These are phyloP conservation scores for Tetramorium bicarinatum DNA, from an alignment of 2,888 invertebrate species.

Conservation along the genomic window DNA sequence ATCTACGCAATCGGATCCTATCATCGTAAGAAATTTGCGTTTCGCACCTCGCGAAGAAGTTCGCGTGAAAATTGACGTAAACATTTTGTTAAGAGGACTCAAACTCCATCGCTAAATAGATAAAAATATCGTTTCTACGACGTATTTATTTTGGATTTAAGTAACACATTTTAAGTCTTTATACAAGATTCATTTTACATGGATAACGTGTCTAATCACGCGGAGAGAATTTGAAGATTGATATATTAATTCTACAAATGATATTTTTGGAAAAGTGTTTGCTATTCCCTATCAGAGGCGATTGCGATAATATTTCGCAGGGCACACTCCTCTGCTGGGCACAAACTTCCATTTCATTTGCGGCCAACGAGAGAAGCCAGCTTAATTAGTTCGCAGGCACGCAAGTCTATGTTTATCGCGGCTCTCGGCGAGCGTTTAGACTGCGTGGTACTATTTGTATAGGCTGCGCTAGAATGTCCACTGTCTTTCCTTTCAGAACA, in stretches of 20 bases:
- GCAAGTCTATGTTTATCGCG: constrained; percentile 34
- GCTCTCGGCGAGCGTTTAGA: constrained; percentile 25
- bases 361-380: constrained; percentile 16
- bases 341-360: constrained; percentile 38
- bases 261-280: not conserved
- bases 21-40: constrained; percentile 4
- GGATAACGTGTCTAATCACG: not conserved
- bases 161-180: not conserved
- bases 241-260: not conserved
- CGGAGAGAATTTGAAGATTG: not conserved
- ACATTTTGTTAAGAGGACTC: not conserved
- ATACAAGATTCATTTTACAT: not conserved
- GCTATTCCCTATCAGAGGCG: not conserved
- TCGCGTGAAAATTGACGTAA: not conserved
- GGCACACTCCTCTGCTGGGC: not conserved
- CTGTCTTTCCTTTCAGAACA: not conserved
- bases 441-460: constrained; percentile 32
- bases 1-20: constrained; percentile 16
- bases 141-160: not conserved
- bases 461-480: constrained; percentile 11
- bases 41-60: not conserved
- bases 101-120: not conserved
- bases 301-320: not conserved
- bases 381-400: constrained; percentile 47
- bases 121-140: not conserved